Conservation (phyloP, 2,888 invertebrate genomes). For the Gastracanthus pulcherrimus region DNA sequence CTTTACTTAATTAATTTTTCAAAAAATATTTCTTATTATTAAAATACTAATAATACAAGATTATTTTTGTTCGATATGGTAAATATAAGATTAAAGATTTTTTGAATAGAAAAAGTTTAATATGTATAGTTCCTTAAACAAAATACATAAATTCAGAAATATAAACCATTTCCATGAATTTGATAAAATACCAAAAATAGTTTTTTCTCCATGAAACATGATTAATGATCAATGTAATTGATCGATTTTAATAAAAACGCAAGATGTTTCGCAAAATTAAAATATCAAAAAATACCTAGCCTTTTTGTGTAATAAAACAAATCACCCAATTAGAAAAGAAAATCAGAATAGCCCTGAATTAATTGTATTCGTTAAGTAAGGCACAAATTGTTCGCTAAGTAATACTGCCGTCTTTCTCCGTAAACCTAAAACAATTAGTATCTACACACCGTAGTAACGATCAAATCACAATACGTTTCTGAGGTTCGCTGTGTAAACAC, state of each 20-base stretch:
- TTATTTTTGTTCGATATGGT: conserved; percentile 33
- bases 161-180: conserved; percentile 24
- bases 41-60: conserved; percentile 22
- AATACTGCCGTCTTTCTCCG: conserved; percentile 53
- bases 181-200: conserved; percentile 25
- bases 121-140: conserved; percentile 1
- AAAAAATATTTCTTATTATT: conserved; percentile 43
- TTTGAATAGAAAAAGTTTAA: conserved; percentile 14
- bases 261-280: conserved; percentile 3
- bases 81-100: conserved; percentile 17
- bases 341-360: background rate
- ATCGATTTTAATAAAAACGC: conserved; percentile 4
- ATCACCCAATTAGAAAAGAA: conserved; percentile 9
- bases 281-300: conserved; percentile 27
- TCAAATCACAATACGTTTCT: conserved; percentile 27
- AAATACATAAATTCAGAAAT: conserved; percentile 18
- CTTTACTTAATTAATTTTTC: conserved; percentile 18
- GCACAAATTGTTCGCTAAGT: conserved; percentile 56
- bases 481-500: conserved; percentile 9
- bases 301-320: background rate
- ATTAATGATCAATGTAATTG: conserved; percentile 2
- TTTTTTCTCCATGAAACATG: background rate
- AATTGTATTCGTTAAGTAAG: conserved; percentile 52
- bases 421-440: conserved; percentile 36
- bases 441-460: conserved; percentile 34